A percentile compares a stretch with the other conserved stretches of the same genome.
Conservation (phyloP, 2,888 invertebrate species). For the Orchestes rusci region DNA sequence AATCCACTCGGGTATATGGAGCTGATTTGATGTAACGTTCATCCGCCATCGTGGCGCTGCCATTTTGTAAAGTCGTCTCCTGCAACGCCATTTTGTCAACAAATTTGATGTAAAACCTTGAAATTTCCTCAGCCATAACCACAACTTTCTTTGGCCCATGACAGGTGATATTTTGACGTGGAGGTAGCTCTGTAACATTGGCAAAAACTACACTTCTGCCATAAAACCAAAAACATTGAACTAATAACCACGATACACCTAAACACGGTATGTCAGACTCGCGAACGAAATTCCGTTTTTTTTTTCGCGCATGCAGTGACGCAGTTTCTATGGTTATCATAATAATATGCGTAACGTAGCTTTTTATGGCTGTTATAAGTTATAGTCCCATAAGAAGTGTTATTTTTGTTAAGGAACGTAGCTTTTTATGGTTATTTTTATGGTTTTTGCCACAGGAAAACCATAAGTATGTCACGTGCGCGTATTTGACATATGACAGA, state of each 20-base stretch:
- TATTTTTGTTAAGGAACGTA: too few species aligned
- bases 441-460: conserved; percentile 56
- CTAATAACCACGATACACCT: too few species aligned
- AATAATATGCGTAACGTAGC: not conserved
- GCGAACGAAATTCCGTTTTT: too few species aligned
- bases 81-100: conserved; percentile 13
- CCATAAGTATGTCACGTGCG: conserved; percentile 48
- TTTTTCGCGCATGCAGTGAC: too few species aligned
- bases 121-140: not conserved
- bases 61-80: conserved; percentile 29
- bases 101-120: not conserved
- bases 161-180: conserved; percentile 27
- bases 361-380: too few species aligned
- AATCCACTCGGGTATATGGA: conserved; percentile 28
- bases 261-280: too few species aligned
- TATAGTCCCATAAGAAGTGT: too few species aligned
- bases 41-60: conserved; percentile 29
- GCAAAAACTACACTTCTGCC: too few species aligned
- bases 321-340: too few species aligned
- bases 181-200: conserved; percentile 24
- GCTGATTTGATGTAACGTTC: conserved; percentile 27
- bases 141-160: conserved; percentile 25
- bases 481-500: conserved; percentile 21
- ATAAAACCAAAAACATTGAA: too few species aligned
- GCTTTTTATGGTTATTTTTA: too few species aligned